Evolutionary conservation across 1,140 invertebrate species (phyloP).

Genomic region (Orchestia grillus): DNA sequence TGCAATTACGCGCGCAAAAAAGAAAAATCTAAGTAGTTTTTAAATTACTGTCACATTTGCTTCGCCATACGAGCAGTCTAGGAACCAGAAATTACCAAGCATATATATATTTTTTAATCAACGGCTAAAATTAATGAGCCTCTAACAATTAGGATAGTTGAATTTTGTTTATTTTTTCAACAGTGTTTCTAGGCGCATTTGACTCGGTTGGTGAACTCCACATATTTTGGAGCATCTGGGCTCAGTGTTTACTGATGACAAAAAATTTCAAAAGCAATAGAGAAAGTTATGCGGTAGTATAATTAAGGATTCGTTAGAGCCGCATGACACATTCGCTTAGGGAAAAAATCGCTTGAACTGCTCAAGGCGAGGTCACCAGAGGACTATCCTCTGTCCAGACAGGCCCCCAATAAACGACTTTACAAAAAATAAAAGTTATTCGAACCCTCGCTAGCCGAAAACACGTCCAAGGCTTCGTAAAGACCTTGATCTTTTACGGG

Average conservation of each 20-base stretch:
- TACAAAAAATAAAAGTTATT: background rate
- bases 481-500: background rate
- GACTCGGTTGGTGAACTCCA: background rate
- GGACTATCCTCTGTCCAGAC: background rate
- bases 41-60: background rate
- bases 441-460: background rate
- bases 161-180: background rate
- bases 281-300: background rate
- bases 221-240: background rate
- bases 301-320: background rate
- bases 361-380: background rate
- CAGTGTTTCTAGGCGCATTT: background rate
- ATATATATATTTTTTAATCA: background rate
- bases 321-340: background rate
- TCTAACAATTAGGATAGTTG: background rate
- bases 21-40: background rate
- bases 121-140: background rate
- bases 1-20: background rate
- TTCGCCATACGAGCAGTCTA: background rate
- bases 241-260: background rate
- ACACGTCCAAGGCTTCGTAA: background rate
- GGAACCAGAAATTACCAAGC: background rate
- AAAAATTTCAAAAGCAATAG: background rate
- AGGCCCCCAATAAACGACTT: background rate
- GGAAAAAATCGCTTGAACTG: background rate